Evolutionary conservation across 2,797 vertebrate genomes (phyloP).

Genomic region (Balearica regulorum): DNA sequence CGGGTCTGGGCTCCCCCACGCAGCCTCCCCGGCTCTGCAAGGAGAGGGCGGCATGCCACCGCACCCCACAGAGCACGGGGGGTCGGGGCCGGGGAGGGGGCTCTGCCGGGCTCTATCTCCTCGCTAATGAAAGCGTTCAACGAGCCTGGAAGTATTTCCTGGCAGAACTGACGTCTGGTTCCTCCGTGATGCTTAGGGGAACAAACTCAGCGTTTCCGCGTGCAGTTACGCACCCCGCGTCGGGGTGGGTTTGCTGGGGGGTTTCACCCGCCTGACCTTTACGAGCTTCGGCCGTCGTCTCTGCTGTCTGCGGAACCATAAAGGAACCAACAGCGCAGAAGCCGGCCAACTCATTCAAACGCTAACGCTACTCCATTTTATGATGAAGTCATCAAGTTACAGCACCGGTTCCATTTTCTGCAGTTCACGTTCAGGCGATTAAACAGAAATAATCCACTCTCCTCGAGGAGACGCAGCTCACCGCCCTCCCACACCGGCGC

Average conservation of each 20-base stretch:
- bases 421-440: background rate
- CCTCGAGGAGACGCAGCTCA: background rate
- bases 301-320: no score
- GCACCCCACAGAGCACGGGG: no score
- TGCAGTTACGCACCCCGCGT: accelerated
- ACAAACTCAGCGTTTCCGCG: accelerated
- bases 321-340: background rate
- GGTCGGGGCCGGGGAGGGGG: background rate
- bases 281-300: no score
- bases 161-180: background rate
- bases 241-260: background rate
- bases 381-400: background rate
- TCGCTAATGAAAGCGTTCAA: background rate
- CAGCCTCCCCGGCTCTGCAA: background rate
- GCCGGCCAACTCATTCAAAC: background rate
- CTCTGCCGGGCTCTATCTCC: background rate
- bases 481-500: background rate
- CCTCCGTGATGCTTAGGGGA: accelerated
- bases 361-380: background rate
- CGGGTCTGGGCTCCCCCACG: accelerated
- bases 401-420: background rate
- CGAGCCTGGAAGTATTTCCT: background rate
- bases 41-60: background rate
- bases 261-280: background rate
- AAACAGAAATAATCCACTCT: background rate